Evolutionary conservation across 2,113 vertebrate species (phyloP), one percentile per base, ranked within the genome.

Genomic region (Chaetura pelagica): DNA sequence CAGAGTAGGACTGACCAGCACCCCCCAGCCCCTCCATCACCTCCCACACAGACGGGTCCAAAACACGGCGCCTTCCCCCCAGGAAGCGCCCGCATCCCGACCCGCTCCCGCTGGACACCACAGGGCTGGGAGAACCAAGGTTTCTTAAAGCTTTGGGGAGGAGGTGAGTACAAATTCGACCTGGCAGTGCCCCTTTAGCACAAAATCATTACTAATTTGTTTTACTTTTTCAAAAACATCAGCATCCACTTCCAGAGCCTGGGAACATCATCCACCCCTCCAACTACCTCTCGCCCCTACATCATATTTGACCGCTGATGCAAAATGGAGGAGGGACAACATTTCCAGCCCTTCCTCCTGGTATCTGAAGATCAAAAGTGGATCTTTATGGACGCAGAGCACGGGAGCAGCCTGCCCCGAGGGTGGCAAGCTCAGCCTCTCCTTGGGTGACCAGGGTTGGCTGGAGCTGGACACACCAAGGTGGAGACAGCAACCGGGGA

Each of bases 131-230:
- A 64, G n/a, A 81, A 42, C 19, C 4, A 0, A 74, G 32, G 30
- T 14, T 55, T 15, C 44, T 82, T 24, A 83, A 74, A 93, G 87
- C 94, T 95, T 10, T 64, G 81, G 62, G 71, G 68, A 79, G 79
- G 67, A 75, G 61, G 62, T 2, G 40, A 82, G 64, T 4, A 75
- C 71, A 38, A 52, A 15, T 61, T 67, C 29, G 16, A 84, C 62
- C 89, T 21, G 42, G 71, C 73, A 52, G 73, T 4, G 61, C 77
- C 92, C 95, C 30, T 15, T 87, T 64, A 49, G 69, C 87, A 87
- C 10, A 49, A 21, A 20, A 22, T 49, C 10, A 49, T 46, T 46
- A 46, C 19, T 46, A 46, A 18, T 46, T 46, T 46, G 16, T 46
- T 46, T 46, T 46, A 18, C 46, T 46, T 46, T 15, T 74, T 57